Base-by-base conservation (phyloP, 2,113 vertebrate species). In the Esox niger region DNA sequence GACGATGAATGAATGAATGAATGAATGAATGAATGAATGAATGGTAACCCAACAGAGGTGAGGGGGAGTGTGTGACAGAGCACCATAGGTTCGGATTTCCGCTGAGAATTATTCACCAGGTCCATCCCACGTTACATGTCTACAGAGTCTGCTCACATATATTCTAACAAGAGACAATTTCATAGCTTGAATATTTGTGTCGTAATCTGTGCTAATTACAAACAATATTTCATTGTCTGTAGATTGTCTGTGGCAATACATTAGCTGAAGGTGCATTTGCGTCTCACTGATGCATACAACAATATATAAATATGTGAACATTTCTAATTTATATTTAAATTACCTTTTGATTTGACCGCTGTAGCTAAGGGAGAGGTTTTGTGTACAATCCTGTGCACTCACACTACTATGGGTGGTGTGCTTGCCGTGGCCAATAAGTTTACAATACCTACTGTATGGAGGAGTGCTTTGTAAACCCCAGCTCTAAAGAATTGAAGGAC, bases 401-500 rank as follows among this genome's bases (percentile, higher is more conserved):
- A 31, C 31, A 31, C 27, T 30, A 2, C 13, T 59, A 6, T 31
- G 56, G 29, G n/a, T 26, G 57, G 15, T 59, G 17, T n/a, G 30
- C 31, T 32, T 23, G 31, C 7, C 57, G 31, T 59, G 31, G 31
- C 1, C 31, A 21, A 33, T 60, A 25, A 32, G n/a, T 21, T 20
- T 23, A 31, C 31, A 23, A 23, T 35, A 61, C 26, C 17, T 61
- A 23, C 59, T 33, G 26, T 29, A 29, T 26, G 56, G 26, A 8
- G 10, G 26, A 56, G 71, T 68, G 74, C 63, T 81, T 67, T 74
- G 64, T 66, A 82, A 81, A 86, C 77, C 76, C 56, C 33, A 81
- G 84, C 82, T 82, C 72, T 80, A 78, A 73, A 52, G 84, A 76
- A 84, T 68, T 80, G 81, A 80, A 75, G 73, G 70, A 79, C 77